phyloP scores from a whole-genome alignment of 2,888 invertebrate species.

The Caenorhabditis sinica region DNA sequence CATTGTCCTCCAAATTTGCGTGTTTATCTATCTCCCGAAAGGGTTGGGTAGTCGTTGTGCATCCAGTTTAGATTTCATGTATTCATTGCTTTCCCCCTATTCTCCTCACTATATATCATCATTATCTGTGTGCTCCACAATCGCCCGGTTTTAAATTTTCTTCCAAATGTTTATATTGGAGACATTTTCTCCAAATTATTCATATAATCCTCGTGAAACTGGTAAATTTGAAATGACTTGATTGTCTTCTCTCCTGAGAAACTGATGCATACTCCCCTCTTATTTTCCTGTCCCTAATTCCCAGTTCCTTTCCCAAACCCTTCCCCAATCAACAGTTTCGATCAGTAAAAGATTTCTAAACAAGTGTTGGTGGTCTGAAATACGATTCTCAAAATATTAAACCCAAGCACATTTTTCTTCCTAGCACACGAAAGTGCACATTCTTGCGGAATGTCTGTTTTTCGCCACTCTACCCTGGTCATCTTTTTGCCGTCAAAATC shows the following conservation, averaged over 20 bases:
- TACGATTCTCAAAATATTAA: conserved; percentile 38
- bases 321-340: conserved; percentile 10
- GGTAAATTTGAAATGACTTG: conserved; percentile 39
- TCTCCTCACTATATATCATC: conserved; percentile 39
- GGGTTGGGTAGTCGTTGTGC: conserved; percentile 45
- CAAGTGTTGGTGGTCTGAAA: conserved; percentile 35
- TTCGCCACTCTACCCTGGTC: conserved; percentile 43
- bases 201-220: conserved; percentile 49
- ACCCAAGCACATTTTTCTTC: conserved; percentile 29
- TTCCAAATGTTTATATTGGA: conserved; percentile 26
- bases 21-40: conserved; percentile 34
- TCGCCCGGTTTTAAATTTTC: conserved; percentile 50
- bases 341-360: conserved; percentile 44
- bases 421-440: conserved; percentile 46
- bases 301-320: too few relatives aligned
- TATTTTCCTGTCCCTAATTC: neutral
- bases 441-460: conserved; percentile 40
- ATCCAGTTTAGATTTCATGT: conserved; percentile 58
- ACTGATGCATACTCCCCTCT: conserved; percentile 44
- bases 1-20: conserved; percentile 40
- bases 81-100: conserved; percentile 14
- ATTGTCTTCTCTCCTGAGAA: conserved; percentile 30
- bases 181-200: neutral
- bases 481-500: conserved; percentile 56
- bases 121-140: conserved; percentile 44